These are phyloP conservation scores for Montipora foliosa DNA, from an alignment of 64 coral and sea anemone species.

Conservation along the genomic window DNA sequence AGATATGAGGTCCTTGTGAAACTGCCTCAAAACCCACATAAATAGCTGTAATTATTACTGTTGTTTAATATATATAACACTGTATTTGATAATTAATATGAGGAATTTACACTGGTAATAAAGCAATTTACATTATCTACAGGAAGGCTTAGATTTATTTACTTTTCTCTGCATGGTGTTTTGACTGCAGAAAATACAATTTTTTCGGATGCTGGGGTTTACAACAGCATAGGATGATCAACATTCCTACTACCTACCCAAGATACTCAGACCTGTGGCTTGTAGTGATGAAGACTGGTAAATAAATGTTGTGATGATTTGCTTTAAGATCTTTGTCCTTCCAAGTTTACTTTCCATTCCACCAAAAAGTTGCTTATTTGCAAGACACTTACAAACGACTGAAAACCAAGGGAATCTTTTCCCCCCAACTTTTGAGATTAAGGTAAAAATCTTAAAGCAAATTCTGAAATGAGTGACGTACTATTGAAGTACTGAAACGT, in stretches of 20 bases:
- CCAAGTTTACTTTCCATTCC: no score
- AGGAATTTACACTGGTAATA: constrained; percentile 24
- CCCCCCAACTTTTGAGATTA: no score
- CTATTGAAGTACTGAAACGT: no score
- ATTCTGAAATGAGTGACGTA: no score
- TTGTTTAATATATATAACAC: not conserved
- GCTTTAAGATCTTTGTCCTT: no score
- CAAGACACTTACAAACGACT: no score
- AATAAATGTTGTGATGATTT: no score
- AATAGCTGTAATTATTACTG: not conserved
- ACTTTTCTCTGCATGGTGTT: not conserved
- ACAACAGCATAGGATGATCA: not conserved
- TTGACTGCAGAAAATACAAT: not conserved
- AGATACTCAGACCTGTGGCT: not conserved
- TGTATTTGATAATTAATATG: constrained; percentile 10
- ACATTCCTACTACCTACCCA: not conserved
- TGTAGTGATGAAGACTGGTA: not conserved
- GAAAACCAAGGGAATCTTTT: no score
- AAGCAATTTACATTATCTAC: constrained; percentile 61
- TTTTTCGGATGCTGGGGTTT: not conserved
- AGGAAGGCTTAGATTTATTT: not conserved
- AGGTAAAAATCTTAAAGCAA: no score
- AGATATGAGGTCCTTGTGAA: not conserved
- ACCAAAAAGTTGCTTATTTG: no score
- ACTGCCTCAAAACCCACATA: not conserved